phyloP scores from a whole-genome alignment of 2,888 invertebrate genomes.

The Steinernema scapterisci region DNA sequence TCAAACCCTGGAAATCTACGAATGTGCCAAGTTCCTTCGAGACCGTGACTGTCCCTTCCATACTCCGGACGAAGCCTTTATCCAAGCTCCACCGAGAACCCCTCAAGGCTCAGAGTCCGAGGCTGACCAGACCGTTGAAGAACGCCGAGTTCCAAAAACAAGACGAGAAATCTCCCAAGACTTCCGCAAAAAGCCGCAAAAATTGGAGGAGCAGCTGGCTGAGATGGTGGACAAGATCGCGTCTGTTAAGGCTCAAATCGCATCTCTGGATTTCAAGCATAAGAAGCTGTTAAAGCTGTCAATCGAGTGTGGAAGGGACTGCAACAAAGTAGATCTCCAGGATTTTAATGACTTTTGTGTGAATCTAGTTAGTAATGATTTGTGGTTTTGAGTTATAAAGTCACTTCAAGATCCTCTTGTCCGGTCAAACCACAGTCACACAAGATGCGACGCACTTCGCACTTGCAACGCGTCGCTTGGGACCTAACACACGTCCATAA shows the following conservation, averaged over 20 bases:
- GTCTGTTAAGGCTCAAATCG: background rate
- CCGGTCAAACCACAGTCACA: no score
- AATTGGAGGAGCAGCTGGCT: background rate
- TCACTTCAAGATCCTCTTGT: no score
- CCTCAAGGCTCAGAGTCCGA: background rate
- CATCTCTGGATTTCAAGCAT: background rate
- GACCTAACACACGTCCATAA: no score
- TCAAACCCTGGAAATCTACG: background rate
- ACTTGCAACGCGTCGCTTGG: no score
- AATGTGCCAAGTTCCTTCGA: background rate
- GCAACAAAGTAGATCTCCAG: background rate
- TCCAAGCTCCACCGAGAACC: background rate
- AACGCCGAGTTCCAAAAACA: background rate
- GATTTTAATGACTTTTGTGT: slow-evolving; percentile 9
- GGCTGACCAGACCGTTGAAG: background rate
- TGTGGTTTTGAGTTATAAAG: background rate
- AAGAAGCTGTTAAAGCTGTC: background rate
- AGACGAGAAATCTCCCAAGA: background rate
- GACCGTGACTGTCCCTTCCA: slow-evolving; percentile 7
- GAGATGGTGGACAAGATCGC: background rate
- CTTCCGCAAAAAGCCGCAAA: background rate
- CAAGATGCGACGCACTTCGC: no score
- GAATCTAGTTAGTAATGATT: background rate
- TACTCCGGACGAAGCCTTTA: background rate
- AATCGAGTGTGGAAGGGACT: background rate